phyloP scores from a whole-genome alignment of 2,888 invertebrate genomes.

The Tortrix viridana region DNA sequence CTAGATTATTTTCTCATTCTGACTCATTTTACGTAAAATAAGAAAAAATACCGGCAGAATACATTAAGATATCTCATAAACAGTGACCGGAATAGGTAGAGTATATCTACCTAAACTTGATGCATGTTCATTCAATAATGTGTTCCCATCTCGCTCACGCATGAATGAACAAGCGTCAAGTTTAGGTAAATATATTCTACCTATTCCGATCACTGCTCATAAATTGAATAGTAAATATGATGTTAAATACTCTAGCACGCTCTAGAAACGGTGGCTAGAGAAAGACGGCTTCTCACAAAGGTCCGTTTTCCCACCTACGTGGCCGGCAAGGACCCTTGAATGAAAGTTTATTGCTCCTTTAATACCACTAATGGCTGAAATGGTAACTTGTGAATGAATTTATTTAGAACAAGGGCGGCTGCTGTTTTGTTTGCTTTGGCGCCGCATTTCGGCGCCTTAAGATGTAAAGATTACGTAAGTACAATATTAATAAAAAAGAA shows the following conservation, averaged over 20 bases:
- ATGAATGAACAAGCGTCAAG: too few relatives aligned
- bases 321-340: conserved; percentile 49
- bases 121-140: too few relatives aligned
- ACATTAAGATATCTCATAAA: background rate
- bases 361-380: conserved; percentile 60
- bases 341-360: conserved; percentile 66
- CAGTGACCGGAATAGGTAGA: too few relatives aligned
- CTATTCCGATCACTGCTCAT: too few relatives aligned
- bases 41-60: background rate
- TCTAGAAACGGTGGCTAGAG: conserved; percentile 22
- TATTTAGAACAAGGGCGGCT: conserved; percentile 54
- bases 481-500: too few relatives aligned
- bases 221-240: too few relatives aligned
- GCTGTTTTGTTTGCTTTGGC: conserved; percentile 53
- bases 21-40: too few relatives aligned
- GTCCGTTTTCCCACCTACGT: conserved; percentile 32
- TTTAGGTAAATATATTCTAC: too few relatives aligned
- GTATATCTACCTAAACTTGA: too few relatives aligned
- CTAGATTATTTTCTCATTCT: too few relatives aligned
- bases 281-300: conserved; percentile 28
- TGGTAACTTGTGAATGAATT: conserved; percentile 60
- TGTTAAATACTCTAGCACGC: conserved; percentile 17
- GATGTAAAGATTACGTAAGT: too few relatives aligned
- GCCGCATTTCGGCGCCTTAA: conserved; percentile 52
- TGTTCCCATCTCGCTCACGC: too few relatives aligned